Conservation (phyloP, 2,113 vertebrate species). For the Burhinus bistriatus region DNA sequence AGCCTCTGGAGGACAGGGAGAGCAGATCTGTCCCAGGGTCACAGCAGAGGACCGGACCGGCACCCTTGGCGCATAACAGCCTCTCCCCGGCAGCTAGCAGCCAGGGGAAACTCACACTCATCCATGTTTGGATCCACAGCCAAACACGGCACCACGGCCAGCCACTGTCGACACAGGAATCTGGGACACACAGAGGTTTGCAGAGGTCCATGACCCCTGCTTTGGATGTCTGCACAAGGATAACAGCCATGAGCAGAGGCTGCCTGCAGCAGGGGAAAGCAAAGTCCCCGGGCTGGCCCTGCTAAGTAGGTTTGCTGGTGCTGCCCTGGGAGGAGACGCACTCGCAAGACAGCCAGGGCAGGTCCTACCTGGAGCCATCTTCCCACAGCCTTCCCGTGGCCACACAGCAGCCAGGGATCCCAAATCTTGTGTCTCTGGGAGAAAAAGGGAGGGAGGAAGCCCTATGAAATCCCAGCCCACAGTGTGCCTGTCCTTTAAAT, state of each 20-base stretch:
- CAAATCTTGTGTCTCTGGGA: neutral
- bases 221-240: neutral
- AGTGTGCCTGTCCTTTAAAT: neutral
- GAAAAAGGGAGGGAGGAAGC: neutral
- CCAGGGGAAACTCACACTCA: accelerated
- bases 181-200: neutral
- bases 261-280: neutral
- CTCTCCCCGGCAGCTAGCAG: neutral
- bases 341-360: neutral
- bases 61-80: neutral
- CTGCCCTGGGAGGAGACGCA: neutral
- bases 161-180: neutral
- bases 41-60: accelerated
- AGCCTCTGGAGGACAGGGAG: neutral
- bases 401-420: neutral
- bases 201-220: neutral
- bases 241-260: neutral
- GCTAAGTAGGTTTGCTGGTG: neutral
- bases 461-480: neutral
- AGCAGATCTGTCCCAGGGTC: neutral
- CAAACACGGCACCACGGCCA: neutral
- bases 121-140: neutral
- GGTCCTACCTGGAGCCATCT: neutral
- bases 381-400: neutral
- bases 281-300: neutral